Base-by-base conservation (phyloP, 2,888 invertebrate genomes). In the Anarsia innoxiella region DNA sequence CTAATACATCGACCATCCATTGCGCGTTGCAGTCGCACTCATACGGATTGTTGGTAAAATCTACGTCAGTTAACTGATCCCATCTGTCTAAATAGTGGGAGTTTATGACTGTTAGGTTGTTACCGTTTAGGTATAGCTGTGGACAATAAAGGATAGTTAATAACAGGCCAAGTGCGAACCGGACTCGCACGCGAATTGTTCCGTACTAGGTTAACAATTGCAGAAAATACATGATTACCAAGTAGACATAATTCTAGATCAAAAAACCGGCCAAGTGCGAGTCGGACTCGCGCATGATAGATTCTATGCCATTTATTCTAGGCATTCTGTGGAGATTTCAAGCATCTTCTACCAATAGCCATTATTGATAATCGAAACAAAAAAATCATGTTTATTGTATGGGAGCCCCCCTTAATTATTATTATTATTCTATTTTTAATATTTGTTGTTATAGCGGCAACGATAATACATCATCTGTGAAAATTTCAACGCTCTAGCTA, bases 21-120 rank as follows among this genome's bases (percentile, higher is more conserved):
- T 91, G 89, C 57, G 91, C 91, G 36, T 86, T 83, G 56, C 91
- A 92, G 61, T 93, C 91, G 57, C 94, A 94, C n/a, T 75, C 74
- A 89, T 89, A 94, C 0, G 90, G 89, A 64, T 94, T 94, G 45
- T 84, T 86, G 31, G 86, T 84, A 41, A 94, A 82, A 57, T 92
- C 89, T 19, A 92, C 69, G 12, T 75, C 74, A 5, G 71, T 75
- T 12, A 95, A 70, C 36, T 82, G 74, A 48, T 90, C 88, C 94
- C 93, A 94, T 33, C 88, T 84, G 15, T 86, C 84, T 6, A 90
- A 50, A 44, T 89, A 70, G 30, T 78, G 72, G 5, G 79, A 70
- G 42, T 90, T 86, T 33, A 94, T 69, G 38, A 83, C 82, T 0
- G 86, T 76, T 12, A 92, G 58, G 43, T 90, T 89, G 66, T 94